A percentile compares a stretch with the other conserved stretches of the same genome.
Conservation (phyloP, 2,888 invertebrate species). For the Pyrocoelia pectoralis region DNA sequence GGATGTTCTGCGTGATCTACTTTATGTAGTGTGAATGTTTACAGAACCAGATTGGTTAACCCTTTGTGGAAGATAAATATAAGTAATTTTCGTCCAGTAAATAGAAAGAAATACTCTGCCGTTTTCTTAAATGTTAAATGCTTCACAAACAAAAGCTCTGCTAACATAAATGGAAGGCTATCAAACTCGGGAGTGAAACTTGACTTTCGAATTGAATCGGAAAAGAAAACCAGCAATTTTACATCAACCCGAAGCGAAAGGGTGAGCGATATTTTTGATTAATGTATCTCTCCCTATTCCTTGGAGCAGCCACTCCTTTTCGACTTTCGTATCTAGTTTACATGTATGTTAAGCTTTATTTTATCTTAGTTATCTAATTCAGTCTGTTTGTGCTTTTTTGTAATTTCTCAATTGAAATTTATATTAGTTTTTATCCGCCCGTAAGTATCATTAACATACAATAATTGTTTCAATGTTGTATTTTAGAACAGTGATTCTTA, state of each 20-base stretch:
- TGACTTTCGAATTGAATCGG: conserved; percentile 42
- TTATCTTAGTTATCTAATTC: neutral
- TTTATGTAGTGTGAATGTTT: neutral
- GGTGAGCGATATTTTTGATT: conserved; percentile 45
- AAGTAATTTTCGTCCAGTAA: neutral
- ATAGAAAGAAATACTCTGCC: conserved; percentile 7
- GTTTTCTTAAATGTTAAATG: conserved; percentile 18
- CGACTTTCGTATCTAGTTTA: conserved; percentile 37
- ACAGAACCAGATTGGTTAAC: conserved; percentile 12
- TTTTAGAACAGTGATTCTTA: no score
- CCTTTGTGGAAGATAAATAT: conserved; percentile 3
- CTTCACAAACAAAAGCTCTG: conserved; percentile 16
- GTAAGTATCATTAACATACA: no score
- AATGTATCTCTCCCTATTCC: conserved; percentile 45
- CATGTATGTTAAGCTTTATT: conserved; percentile 25
- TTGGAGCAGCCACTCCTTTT: conserved; percentile 41
- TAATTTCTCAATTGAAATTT: neutral
- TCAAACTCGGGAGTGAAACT: conserved; percentile 20
- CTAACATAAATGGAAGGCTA: conserved; percentile 23
- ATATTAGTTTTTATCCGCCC: no score
- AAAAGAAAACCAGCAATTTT: conserved; percentile 40
- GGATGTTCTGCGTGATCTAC: conserved; percentile 15
- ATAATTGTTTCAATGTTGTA: no score
- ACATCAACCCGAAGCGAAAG: conserved; percentile 39
- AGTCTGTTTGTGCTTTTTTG: neutral